These are phyloP conservation scores for Dichetophora obliterata DNA, from an alignment of 2,888 invertebrate genomes.

Conservation along the genomic window DNA sequence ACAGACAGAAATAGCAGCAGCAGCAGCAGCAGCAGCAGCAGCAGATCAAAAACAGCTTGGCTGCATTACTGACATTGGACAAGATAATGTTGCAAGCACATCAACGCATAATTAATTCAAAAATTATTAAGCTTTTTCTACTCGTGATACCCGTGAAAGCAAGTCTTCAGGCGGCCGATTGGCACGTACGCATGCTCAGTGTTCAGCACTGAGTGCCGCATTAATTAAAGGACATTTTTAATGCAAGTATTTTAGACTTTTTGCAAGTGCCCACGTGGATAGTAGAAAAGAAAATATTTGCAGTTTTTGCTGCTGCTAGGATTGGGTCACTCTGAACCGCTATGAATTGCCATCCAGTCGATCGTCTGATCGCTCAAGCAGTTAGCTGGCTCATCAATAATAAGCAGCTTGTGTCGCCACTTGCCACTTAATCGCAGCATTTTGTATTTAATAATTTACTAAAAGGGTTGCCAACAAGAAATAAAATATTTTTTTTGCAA, in stretches of 20 bases:
- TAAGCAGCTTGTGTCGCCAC: no score
- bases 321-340: no score
- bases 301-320: no score
- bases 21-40: background rate
- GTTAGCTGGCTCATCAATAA: no score
- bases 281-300: no score
- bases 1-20: background rate
- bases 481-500: background rate
- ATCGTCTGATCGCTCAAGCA: no score
- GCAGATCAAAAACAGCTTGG: background rate
- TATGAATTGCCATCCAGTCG: no score
- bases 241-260: no score
- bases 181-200: background rate
- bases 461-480: no score
- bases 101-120: constrained; percentile 35
- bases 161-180: background rate
- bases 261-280: no score
- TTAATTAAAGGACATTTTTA: background rate
- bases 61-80: constrained; percentile 16
- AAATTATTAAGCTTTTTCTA: background rate
- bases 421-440: no score
- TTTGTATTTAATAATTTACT: no score
- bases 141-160: background rate
- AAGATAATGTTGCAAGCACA: constrained; percentile 14
- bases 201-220: background rate